A percentile compares a stretch with the other conserved stretches of the same genome.
Conservation (phyloP, 2,113 vertebrate species). For the Oncorhynchus gorbuscha region DNA sequence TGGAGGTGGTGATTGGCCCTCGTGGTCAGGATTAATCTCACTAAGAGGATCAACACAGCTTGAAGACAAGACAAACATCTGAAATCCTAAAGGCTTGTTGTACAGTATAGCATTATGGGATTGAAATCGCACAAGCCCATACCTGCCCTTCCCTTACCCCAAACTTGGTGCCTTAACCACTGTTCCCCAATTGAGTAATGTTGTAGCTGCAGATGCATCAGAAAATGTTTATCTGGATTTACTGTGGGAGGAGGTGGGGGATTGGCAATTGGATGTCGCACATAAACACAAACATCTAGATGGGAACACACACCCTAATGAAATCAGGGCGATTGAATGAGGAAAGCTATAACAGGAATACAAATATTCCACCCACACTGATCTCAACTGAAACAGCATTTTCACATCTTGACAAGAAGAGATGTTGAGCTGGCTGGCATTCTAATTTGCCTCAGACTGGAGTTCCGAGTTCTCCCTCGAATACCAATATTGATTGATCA, state of each 20-base stretch:
- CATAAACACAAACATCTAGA: too few species aligned
- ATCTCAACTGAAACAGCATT: conserved; percentile 61
- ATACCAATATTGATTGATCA: conserved; percentile 86
- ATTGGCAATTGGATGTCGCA: too few species aligned
- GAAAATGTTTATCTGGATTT: too few species aligned
- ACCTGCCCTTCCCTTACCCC: not conserved
- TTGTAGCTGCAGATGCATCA: too few species aligned
- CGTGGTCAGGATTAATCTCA: conserved; percentile 79
- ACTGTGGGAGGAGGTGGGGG: too few species aligned
- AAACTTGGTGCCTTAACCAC: not conserved
- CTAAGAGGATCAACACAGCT: conserved; percentile 80
- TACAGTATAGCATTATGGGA: conserved; percentile 53
- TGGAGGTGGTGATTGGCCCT: conserved; percentile 79
- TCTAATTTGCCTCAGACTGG: conserved; percentile 68
- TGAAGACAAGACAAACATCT: conserved; percentile 81
- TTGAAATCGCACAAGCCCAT: conserved; percentile 38
- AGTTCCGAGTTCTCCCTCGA: conserved; percentile 68
- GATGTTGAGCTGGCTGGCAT: conserved; percentile 76
- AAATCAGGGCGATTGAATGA: too few species aligned
- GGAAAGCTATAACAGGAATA: not conserved
- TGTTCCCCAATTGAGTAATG: not conserved
- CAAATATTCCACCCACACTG: not conserved
- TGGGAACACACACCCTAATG: too few species aligned
- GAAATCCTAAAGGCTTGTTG: conserved; percentile 70
- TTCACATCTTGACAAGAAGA: conserved; percentile 59